Base-by-base conservation (phyloP, 2,888 invertebrate genomes). In the Acrocera orbiculus region DNA sequence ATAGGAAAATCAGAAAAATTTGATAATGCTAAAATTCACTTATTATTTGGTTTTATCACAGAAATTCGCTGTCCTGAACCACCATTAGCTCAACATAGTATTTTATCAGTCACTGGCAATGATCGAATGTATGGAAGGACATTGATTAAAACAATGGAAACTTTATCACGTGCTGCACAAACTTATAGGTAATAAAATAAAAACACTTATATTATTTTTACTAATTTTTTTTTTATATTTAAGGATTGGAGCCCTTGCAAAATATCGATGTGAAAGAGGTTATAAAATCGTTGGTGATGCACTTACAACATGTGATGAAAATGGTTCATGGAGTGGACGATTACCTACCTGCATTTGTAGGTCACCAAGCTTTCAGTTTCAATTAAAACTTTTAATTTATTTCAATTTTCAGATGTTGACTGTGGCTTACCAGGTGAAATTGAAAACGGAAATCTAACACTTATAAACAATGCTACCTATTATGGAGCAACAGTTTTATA, bases 11-110 rank as follows among this genome's bases (percentile, higher is more conserved):
- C 9, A 11, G 23, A n/a, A 26, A 24, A 19, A 22, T 16, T 25
- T 32, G 8, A 11, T n/a, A 25, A 32, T 31, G n/a, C n/a, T n/a
- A n/a, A n/a, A n/a, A n/a, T n/a, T n/a, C n/a, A n/a, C n/a, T n/a
- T n/a, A n/a, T n/a, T n/a, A n/a, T n/a, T n/a, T n/a, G n/a, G n/a
- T n/a, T n/a, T n/a, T n/a, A n/a, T 52, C 56, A 1, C 56, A 83
- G 87, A 89, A 64, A 83, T 89, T 43, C 73, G 89, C 34, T 90
- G 90, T 49, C 68, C 77, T 0, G 86, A 86, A 47, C 89, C 90
- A 0, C 62, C 74, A 3, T 63, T 85, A 17, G 80, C 89, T 0
- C 75, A 79, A 17, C 85, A 87, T 53, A 80, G 86, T 41, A 80
- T 87, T 15, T 67, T 87, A 0, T 85, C 87, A 0, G 82, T 89